Evolutionary conservation across 2,888 invertebrate species (phyloP), one percentile per base, ranked within the genome.

Genomic region (Leptura quadrifasciata): DNA sequence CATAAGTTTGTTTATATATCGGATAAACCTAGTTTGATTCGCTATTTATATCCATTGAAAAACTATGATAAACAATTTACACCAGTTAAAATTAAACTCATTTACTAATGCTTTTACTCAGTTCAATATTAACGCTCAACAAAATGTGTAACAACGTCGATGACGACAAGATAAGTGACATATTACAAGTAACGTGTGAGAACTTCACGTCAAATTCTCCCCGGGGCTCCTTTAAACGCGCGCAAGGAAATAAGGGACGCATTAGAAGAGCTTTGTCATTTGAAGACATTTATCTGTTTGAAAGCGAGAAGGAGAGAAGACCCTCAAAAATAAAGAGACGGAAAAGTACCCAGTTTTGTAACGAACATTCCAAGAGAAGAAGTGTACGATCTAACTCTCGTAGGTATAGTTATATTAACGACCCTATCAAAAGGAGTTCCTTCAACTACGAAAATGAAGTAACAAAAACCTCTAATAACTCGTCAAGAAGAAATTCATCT

Each of bases 31-130:
- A 64, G 27, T 60, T 69, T 72, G 64, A 70, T 72, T 75, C 74
- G 75, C 80, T 80, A 80, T 78, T 80, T 80, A 76, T 80, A 80
- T 72, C 76, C 63, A 69, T 64, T 74, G 52, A 63, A 74, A 75
- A 69, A 65, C 57, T 72, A 70, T 63, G 63, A 74, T 78, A 78
- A 76, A 78, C 80, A 75, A 78, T 67, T 77, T 74, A 74, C 63
- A 52, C 31, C 20, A 67, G 71, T 76, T 77, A 72, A 79, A 74
- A 75, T 74, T 77, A 77, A 65, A 75, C 76, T 21, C 71, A 63
- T 72, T 73, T 71, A 72, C 61, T 65, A 76, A 67, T 75, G 54
- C 67, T 54, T 65, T 47, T 24, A 54, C 65, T 61, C 71, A 61
- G 71, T 68, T 39, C 20, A 24, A 61, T 35, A 47, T 54, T 61